Evolutionary conservation across 2,797 vertebrate genomes (phyloP).

Genomic region (Melanogrammus aeglefinus): DNA sequence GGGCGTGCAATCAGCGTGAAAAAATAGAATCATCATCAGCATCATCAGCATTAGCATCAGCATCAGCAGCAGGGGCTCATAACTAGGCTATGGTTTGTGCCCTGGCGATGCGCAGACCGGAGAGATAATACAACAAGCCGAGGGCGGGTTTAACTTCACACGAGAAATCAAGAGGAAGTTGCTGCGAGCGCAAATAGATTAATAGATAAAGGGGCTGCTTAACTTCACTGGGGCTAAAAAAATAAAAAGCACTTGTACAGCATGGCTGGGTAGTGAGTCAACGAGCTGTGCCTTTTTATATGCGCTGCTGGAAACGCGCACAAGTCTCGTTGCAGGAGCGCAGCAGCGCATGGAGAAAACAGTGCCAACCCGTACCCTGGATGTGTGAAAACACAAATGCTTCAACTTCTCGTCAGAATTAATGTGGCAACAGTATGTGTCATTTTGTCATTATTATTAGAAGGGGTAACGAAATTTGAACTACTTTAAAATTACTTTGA

Average conservation of each 20-base stretch:
- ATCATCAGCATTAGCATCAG: slow-evolving; percentile 33
- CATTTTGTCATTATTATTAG: neutral
- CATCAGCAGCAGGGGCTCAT: slow-evolving; percentile 24
- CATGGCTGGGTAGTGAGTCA: slow-evolving; percentile 13
- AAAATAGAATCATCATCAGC: neutral
- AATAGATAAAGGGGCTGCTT: slow-evolving; percentile 57
- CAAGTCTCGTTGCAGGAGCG: too few relatives aligned
- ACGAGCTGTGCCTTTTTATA: too few relatives aligned
- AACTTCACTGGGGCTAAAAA: slow-evolving; percentile 29
- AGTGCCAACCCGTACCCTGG: too few relatives aligned
- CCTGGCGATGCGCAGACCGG: slow-evolving; percentile 41
- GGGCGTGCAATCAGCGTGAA: neutral
- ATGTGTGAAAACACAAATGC: too few relatives aligned
- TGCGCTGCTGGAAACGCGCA: too few relatives aligned
- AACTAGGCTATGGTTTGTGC: slow-evolving; percentile 39
- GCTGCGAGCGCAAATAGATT: slow-evolving; percentile 68
- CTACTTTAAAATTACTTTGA: neutral
- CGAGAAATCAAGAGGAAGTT: slow-evolving; percentile 64
- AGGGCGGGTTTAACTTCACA: slow-evolving; percentile 70
- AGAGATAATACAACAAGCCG: slow-evolving; percentile 67
- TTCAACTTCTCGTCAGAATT: too few relatives aligned
- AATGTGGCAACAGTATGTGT: too few relatives aligned
- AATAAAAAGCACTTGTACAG: slow-evolving; percentile 42
- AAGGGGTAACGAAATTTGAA: neutral
- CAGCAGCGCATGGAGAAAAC: too few relatives aligned